A percentile compares a stretch with the other conserved stretches of the same genome.
These are phyloP conservation scores for Pangasianodon gigas DNA, from an alignment of 2,113 vertebrate species.

Conservation along the genomic window DNA sequence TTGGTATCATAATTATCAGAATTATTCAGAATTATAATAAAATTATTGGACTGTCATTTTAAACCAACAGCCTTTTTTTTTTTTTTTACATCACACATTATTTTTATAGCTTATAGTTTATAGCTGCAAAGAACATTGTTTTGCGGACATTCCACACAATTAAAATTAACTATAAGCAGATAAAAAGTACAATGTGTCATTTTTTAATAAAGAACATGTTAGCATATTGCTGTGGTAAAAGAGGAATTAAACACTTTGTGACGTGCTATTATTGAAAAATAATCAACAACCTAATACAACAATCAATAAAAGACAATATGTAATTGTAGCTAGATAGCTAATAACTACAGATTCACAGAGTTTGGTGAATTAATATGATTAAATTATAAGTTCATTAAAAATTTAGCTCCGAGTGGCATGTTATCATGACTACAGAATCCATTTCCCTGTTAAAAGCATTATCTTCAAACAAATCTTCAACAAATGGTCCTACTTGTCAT, in stretches of 20 bases:
- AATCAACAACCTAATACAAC: background rate
- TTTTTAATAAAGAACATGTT: background rate
- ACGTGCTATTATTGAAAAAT: background rate
- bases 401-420: no score
- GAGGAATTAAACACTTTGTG: background rate
- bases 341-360: background rate
- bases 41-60: no score
- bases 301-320: background rate
- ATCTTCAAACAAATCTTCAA: background rate
- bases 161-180: background rate
- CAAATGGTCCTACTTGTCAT: slow-evolving; percentile 85
- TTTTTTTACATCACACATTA: no score
- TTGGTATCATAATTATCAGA: no score
- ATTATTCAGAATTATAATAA: no score
- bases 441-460: background rate
- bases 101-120: no score
- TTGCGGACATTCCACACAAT: no score
- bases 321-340: background rate
- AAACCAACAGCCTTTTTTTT: no score
- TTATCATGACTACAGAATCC: background rate
- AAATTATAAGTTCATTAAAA: background rate
- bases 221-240: background rate
- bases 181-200: background rate
- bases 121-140: no score
- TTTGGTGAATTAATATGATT: background rate